phyloP scores from a whole-genome alignment of 2,888 invertebrate species.

The Ennomos fuscantarius region DNA sequence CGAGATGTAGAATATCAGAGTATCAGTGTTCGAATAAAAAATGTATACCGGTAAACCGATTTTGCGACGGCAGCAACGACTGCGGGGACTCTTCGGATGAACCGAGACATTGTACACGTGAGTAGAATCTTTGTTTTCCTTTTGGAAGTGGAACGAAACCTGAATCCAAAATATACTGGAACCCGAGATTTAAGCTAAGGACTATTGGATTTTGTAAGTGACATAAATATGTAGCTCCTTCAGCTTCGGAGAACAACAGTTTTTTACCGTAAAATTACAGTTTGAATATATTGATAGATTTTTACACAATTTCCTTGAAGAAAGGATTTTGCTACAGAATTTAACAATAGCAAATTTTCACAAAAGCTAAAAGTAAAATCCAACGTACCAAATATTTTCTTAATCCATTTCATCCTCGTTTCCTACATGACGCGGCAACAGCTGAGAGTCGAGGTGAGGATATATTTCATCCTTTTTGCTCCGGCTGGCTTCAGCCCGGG shows the following conservation, averaged over 20 bases:
- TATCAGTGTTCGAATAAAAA: conserved; percentile 88
- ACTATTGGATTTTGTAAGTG: conserved; percentile 5
- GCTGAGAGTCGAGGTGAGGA: conserved; percentile 46
- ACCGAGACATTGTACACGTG: conserved; percentile 92
- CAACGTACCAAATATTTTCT: conserved; percentile 42
- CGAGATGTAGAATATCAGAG: conserved; percentile 87
- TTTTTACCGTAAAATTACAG: too few relatives aligned
- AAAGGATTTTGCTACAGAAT: too few relatives aligned
- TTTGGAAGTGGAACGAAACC: conserved; percentile 9
- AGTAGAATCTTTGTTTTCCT: conserved; percentile 70
- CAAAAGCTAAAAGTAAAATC: conserved; percentile 11
- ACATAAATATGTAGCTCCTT: background rate
- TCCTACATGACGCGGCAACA: conserved; percentile 58
- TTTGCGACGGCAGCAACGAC: conserved; percentile 92
- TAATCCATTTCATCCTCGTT: conserved; percentile 54
- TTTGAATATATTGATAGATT: too few relatives aligned
- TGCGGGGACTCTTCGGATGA: conserved; percentile 93
- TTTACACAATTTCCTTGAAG: too few relatives aligned
- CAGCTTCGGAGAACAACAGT: too few relatives aligned
- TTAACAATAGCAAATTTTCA: background rate
- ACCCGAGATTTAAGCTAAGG: conserved; percentile 9
- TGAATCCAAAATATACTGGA: conserved; percentile 12
- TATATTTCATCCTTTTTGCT: conserved; percentile 38
- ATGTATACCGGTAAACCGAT: conserved; percentile 89
- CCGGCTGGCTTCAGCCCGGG: conserved; percentile 13